These are phyloP conservation scores for Papilio elwesi DNA, from an alignment of 2,888 invertebrate species.

Conservation along the genomic window DNA sequence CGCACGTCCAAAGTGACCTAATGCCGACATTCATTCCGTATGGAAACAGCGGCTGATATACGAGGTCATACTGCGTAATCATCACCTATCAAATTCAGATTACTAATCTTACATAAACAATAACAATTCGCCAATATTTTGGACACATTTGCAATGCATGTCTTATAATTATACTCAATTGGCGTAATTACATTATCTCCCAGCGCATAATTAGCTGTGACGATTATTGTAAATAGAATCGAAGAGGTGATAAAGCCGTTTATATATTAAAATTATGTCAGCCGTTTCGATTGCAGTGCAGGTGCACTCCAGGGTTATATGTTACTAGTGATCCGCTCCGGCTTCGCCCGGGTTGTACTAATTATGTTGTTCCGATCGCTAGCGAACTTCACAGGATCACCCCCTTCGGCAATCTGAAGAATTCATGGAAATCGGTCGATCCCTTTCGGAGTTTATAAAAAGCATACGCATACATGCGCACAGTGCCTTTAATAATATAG, in stretches of 20 bases:
- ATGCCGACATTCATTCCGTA: constrained; percentile 32
- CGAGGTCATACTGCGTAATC: constrained; percentile 26
- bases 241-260: not conserved
- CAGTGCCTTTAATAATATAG: no score
- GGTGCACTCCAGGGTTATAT: no score
- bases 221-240: not conserved
- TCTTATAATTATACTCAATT: not conserved
- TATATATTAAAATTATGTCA: not conserved
- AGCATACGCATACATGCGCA: no score
- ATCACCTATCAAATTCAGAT: constrained; percentile 24
- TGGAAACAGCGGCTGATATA: constrained; percentile 22
- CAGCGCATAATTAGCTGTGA: constrained; percentile 3
- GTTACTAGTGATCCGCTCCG: no score
- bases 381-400: no score
- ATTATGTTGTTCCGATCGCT: no score
- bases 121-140: constrained; percentile 22
- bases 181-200: not conserved
- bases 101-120: constrained; percentile 10
- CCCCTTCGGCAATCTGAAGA: no score
- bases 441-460: no score
- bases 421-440: no score
- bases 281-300: not conserved
- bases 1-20: constrained; percentile 20
- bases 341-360: no score
- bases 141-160: not conserved